Evolutionary conservation across 2,113 vertebrate genomes (phyloP), one percentile per base, ranked within the genome.

Genomic region (Chionomys nivalis): DNA sequence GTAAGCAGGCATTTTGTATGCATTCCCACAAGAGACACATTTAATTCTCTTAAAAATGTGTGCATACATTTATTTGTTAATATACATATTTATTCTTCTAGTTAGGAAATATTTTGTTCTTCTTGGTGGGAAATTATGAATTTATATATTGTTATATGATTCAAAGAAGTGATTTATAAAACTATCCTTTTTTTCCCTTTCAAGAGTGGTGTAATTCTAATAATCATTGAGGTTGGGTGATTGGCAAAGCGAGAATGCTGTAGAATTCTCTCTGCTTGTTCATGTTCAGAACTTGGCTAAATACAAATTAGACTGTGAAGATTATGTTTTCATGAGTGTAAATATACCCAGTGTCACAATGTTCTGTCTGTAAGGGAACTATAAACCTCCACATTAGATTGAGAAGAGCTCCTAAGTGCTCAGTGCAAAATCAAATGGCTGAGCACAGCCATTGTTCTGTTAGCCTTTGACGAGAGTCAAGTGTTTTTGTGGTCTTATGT

Each of bases 401-500:
- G 86, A 79, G 85, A 91, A 89, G 96, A 95, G 94, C 94, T 33
- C 52, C 17, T 87, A 76, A 42, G 81, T 93, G 87, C 93, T 68
- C 95, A 94, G 21, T 77, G 33, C 92, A 97, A 98, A 98, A 94
- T 90, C 89, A 97, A 96, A 97, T 86, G 49, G 87, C 97, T 91
- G 92, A 87, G 95, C 96, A 89, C 63, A 94, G 83, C 79, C 49
- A 23, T 24, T 95, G 94, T 97, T 87, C 78, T 90, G 26, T 88
- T 97, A 91, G 81, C 87, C 83, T 98, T 96, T 98, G 90, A 97
- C 96, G 97, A 95, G 36, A 95, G 72, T 95, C 86, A 89, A 97
- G 93, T 88, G 76, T 91, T 97, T 97, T 87, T 93, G 75, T 97
- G 92, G 89, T 87, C 63, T 95, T 92, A 86, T 21, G 92, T 96